Evolutionary conservation across 2,888 invertebrate species (phyloP).

Genomic region (Stenolophus ochropezus): DNA sequence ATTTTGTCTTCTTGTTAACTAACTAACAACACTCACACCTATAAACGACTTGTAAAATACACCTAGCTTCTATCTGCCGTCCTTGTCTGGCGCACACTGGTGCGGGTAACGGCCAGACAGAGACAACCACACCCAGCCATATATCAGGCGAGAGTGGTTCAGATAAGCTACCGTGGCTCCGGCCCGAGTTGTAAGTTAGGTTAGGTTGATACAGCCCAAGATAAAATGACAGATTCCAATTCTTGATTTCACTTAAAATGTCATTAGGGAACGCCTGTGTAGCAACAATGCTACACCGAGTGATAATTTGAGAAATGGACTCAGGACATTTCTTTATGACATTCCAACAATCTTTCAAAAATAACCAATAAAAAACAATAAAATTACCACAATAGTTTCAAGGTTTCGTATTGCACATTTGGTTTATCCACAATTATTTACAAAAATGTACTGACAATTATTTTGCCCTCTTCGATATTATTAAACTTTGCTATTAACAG

Average conservation of each 20-base stretch:
- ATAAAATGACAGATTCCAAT: conserved; percentile 68
- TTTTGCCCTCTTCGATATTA: no score
- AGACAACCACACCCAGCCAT: conserved; percentile 29
- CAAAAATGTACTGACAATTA: no score
- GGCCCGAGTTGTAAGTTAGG: conserved; percentile 19
- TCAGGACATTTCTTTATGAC: no score
- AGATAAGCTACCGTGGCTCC: conserved; percentile 54
- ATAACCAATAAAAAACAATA: no score
- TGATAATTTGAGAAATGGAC: no score
- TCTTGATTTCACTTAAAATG: conserved; percentile 70
- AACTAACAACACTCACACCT: conserved; percentile 58
- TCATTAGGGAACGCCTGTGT: conserved; percentile 68
- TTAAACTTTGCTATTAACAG: no score
- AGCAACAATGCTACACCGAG: no score
- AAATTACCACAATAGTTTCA: no score
- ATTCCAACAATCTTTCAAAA: no score
- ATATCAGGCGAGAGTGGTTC: conserved; percentile 55
- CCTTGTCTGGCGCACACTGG: neutral
- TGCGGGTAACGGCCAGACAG: conserved; percentile 11
- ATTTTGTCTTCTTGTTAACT: conserved; percentile 57
- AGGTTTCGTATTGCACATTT: no score
- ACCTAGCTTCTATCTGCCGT: conserved; percentile 1
- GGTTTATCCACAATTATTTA: no score
- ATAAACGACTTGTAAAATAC: conserved; percentile 58
- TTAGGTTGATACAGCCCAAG: conserved; percentile 41